These are phyloP conservation scores for Xerus inauris DNA, from an alignment of 2,113 vertebrate genomes.

Conservation along the genomic window DNA sequence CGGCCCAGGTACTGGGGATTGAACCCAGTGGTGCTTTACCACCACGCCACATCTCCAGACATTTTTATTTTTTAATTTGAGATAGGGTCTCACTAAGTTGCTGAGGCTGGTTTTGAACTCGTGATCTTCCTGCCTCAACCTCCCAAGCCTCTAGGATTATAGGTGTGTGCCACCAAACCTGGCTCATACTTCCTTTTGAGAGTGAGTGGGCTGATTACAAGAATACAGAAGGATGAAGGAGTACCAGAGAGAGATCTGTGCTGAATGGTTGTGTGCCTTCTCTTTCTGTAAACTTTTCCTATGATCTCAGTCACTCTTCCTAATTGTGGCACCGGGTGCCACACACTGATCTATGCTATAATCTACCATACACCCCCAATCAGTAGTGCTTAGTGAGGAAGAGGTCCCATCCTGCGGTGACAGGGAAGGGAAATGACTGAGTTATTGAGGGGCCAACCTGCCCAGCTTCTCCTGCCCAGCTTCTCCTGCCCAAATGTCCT, in stretches of 20 bases:
- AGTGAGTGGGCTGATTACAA: background rate
- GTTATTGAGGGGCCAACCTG: background rate
- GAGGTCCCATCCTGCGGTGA: background rate
- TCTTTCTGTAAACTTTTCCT: background rate
- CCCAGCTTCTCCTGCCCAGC: background rate
- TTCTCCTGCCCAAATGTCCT: background rate
- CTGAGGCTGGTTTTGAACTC: too few relatives aligned
- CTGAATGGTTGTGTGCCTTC: too few relatives aligned
- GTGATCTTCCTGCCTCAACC: too few relatives aligned
- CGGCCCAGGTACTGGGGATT: too few relatives aligned
- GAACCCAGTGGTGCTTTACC: too few relatives aligned
- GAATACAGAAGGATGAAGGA: background rate
- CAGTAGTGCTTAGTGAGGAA: background rate
- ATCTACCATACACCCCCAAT: background rate
- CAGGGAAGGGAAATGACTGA: background rate
- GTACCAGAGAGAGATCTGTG: background rate
- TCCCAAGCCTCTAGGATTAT: too few relatives aligned
- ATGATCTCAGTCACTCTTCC: background rate
- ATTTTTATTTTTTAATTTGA: too few relatives aligned
- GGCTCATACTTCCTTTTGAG: background rate
- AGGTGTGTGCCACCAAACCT: too few relatives aligned
- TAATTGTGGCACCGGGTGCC: background rate
- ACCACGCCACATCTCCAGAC: too few relatives aligned
- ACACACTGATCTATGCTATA: background rate
- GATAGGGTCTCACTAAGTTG: too few relatives aligned